These are phyloP conservation scores for Arctocebus calabarensis DNA, from an alignment of 2,797 vertebrate species.

Conservation along the genomic window DNA sequence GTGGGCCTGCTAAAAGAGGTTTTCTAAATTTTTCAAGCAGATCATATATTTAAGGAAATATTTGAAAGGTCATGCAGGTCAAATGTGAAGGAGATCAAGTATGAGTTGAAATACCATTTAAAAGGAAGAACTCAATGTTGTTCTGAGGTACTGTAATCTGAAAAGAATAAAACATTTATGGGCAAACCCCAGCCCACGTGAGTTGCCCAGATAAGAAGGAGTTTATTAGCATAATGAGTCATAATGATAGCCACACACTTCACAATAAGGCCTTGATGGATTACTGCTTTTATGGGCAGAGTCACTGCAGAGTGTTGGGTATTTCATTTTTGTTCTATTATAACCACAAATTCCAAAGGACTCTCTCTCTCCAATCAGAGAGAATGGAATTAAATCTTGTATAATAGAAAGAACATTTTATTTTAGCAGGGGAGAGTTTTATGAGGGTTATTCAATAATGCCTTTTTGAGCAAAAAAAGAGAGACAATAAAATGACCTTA, in stretches of 20 bases:
- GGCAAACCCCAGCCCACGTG: background rate
- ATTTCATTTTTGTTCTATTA: conserved; percentile 17
- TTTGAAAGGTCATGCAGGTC: background rate
- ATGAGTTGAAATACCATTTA: conserved; percentile 21
- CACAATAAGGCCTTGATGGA: background rate
- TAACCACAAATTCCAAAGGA: background rate
- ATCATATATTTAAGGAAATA: conserved; percentile 30
- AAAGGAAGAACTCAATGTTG: conserved; percentile 24
- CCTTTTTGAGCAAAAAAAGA: background rate
- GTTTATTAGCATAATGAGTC: background rate
- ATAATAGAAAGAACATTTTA: background rate
- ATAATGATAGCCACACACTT: conserved; percentile 1
- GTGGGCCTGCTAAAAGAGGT: background rate
- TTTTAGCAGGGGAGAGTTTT: background rate
- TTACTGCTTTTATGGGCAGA: conserved; percentile 1
- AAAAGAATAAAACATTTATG: conserved; percentile 18
- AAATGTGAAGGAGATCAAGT: conserved; percentile 20
- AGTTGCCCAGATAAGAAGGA: background rate
- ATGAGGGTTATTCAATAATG: background rate
- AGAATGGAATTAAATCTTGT: background rate
- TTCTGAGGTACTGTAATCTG: background rate
- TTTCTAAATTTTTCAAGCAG: conserved; percentile 27
- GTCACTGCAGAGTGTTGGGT: background rate
- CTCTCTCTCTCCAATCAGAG: background rate
- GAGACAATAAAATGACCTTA: background rate